phyloP scores from a whole-genome alignment of 2,797 vertebrate species.

The Helarctos malayanus region DNA sequence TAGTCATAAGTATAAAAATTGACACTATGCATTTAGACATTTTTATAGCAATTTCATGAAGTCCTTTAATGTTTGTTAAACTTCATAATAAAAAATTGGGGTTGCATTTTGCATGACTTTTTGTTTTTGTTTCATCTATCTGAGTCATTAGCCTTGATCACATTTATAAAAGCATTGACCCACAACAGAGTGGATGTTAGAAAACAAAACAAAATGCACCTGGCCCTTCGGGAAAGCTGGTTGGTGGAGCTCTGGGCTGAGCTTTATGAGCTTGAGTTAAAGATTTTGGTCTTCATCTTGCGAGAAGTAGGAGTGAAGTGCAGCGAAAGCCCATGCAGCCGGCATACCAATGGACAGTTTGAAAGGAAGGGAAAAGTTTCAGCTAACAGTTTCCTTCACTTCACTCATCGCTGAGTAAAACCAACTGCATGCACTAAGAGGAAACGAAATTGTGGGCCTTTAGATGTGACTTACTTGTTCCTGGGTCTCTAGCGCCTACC shows the following conservation, averaged over 20 bases:
- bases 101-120: neutral
- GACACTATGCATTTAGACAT: neutral
- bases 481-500: neutral
- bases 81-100: neutral
- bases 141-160: neutral
- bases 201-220: neutral
- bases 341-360: neutral
- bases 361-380: neutral
- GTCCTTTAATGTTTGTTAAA: neutral
- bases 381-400: constrained; percentile 15
- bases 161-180: neutral
- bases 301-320: neutral
- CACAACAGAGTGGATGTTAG: neutral
- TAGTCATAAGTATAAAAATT: neutral
- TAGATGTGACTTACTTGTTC: neutral
- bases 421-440: neutral
- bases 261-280: neutral
- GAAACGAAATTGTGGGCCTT: neutral
- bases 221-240: neutral
- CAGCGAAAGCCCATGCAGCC: neutral
- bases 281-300: neutral
- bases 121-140: constrained; percentile 1
- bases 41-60: neutral
- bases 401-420: neutral
- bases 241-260: neutral